Conservation (phyloP, 2,113 vertebrate genomes). For the Haliaeetus leucogaster region DNA sequence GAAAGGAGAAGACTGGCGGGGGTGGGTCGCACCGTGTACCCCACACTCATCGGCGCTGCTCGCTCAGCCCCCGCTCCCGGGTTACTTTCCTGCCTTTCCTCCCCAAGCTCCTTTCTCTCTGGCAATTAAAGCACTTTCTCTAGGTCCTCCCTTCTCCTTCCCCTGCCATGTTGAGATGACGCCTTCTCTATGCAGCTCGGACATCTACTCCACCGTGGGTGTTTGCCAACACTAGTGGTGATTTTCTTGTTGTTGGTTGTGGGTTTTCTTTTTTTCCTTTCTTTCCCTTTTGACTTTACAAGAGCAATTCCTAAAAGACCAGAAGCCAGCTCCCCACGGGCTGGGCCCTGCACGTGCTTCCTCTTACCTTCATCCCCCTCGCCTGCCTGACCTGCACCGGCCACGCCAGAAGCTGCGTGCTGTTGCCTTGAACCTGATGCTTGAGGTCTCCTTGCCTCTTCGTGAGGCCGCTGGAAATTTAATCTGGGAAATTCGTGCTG, state of each 20-base stretch:
- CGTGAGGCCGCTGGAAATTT: neutral
- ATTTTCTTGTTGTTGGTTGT: neutral
- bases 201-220: neutral
- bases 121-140: conserved; percentile 11
- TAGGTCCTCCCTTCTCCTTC: neutral
- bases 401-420: neutral
- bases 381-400: fast-evolving
- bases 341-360: neutral
- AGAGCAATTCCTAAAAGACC: neutral
- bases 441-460: neutral
- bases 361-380: neutral
- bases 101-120: neutral
- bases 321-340: fast-evolving
- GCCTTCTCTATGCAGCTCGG: conserved; percentile 3
- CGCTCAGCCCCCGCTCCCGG: neutral
- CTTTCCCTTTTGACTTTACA: neutral
- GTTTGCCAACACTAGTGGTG: neutral
- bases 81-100: neutral
- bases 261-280: neutral
- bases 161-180: neutral
- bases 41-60: neutral
- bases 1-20: neutral
- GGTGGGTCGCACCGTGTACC: neutral
- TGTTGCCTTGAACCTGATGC: neutral
- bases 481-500: fast-evolving